Evolutionary conservation across 2,113 vertebrate species (phyloP).

Genomic region (Ifrita kowaldi): DNA sequence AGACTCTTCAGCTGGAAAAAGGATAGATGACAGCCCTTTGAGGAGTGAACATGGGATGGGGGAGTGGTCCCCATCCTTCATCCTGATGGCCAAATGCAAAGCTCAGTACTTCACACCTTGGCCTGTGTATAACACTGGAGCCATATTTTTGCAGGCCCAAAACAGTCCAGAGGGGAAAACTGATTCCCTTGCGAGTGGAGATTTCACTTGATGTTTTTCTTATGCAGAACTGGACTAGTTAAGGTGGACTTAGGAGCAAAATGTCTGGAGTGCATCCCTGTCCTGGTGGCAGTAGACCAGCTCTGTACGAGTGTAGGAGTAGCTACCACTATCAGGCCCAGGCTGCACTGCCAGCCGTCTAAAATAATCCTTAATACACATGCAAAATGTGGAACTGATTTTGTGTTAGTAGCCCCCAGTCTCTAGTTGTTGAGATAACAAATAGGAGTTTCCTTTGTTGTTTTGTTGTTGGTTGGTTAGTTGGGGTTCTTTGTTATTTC

Average conservation of each 20-base stretch:
- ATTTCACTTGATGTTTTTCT: not conserved
- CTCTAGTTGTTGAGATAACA: not conserved
- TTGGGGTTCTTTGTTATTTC: not conserved
- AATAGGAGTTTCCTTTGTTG: not conserved
- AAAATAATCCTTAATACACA: not conserved
- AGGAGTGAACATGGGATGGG: not conserved
- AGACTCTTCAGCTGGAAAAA: not conserved
- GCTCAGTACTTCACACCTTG: not conserved
- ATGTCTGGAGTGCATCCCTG: rapidly evolving
- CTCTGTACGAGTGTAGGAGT: not conserved
- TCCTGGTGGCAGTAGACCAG: not conserved
- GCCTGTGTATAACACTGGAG: not conserved
- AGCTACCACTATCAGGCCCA: not conserved
- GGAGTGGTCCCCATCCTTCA: not conserved
- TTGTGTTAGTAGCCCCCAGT: not conserved
- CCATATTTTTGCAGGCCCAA: not conserved
- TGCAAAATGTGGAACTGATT: not conserved
- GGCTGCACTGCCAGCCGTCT: not conserved
- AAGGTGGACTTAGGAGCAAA: not conserved
- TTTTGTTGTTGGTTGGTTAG: not conserved
- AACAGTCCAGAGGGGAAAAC: not conserved
- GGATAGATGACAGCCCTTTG: not conserved
- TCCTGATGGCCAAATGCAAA: not conserved
- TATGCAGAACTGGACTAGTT: not conserved
- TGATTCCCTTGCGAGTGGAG: not conserved